phyloP scores from a whole-genome alignment of 2,888 invertebrate genomes.

The Prosopocoilus inquinatus region DNA sequence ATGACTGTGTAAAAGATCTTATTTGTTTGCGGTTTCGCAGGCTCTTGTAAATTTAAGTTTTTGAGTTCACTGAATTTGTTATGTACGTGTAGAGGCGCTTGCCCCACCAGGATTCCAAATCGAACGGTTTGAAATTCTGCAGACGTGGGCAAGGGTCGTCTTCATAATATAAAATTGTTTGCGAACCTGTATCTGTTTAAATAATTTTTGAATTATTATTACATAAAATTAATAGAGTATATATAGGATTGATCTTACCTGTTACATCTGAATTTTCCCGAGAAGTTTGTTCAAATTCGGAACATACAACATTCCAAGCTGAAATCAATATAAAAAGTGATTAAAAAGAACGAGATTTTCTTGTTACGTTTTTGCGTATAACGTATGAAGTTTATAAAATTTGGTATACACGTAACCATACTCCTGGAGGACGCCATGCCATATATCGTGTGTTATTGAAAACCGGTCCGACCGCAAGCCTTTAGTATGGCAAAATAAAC shows the following conservation, averaged over 20 bases:
- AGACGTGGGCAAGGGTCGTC: slow-evolving; percentile 70
- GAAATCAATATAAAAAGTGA: slow-evolving; percentile 27
- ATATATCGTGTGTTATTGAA: too few species aligned
- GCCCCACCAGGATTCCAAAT: slow-evolving; percentile 90
- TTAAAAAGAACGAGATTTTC: too few species aligned
- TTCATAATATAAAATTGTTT: slow-evolving; percentile 62
- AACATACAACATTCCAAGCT: slow-evolving; percentile 64
- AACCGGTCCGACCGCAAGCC: too few species aligned
- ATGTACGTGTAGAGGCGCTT: slow-evolving; percentile 81
- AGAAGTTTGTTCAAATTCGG: slow-evolving; percentile 49
- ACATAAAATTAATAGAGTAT: slow-evolving; percentile 5
- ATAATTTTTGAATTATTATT: slow-evolving; percentile 41
- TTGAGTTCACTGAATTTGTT: slow-evolving; percentile 62
- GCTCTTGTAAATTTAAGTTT: slow-evolving; percentile 41
- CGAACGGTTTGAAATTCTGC: slow-evolving; percentile 84
- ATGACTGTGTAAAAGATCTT: not conserved
- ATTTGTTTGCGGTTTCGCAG: not conserved
- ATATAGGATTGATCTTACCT: slow-evolving; percentile 10
- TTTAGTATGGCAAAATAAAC: too few species aligned
- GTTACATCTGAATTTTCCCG: slow-evolving; percentile 47
- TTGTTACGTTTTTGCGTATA: too few species aligned
- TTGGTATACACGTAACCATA: too few species aligned
- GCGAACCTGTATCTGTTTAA: slow-evolving; percentile 13
- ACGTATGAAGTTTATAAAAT: too few species aligned
- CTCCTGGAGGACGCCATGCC: too few species aligned